Evolutionary conservation across 2,113 vertebrate genomes (phyloP).

Genomic region (Potamarius usumacintae): DNA sequence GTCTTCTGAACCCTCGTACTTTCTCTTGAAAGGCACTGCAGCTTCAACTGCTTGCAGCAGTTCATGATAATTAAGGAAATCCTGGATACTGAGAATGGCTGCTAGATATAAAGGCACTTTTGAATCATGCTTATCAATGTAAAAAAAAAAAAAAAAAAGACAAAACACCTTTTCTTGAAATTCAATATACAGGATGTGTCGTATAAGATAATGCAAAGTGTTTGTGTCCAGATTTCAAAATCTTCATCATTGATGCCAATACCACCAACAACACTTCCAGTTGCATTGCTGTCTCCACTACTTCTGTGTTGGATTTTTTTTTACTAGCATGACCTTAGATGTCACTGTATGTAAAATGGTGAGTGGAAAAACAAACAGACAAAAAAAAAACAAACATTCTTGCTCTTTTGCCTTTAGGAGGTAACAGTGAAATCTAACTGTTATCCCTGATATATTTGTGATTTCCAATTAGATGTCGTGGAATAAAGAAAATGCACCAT

Average conservation of each 20-base stretch:
- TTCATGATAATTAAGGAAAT: slow-evolving; percentile 41
- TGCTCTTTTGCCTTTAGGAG: neutral
- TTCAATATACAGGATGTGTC: neutral
- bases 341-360: neutral
- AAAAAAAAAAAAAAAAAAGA: neutral
- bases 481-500: neutral
- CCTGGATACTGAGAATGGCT: slow-evolving; percentile 27
- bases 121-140: neutral
- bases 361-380: neutral
- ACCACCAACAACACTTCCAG: neutral
- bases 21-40: slow-evolving; percentile 30
- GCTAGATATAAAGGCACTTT: neutral
- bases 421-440: neutral
- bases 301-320: neutral
- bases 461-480: neutral
- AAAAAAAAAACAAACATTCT: too few relatives aligned
- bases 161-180: neutral
- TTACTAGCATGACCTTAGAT: neutral
- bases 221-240: neutral
- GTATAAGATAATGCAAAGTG: neutral
- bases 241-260: neutral
- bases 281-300: neutral
- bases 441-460: neutral
- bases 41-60: slow-evolving; percentile 52
- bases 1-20: slow-evolving; percentile 22